These are phyloP conservation scores for Ophioninae sp. DNA, from an alignment of 2,888 invertebrate species.

Conservation along the genomic window DNA sequence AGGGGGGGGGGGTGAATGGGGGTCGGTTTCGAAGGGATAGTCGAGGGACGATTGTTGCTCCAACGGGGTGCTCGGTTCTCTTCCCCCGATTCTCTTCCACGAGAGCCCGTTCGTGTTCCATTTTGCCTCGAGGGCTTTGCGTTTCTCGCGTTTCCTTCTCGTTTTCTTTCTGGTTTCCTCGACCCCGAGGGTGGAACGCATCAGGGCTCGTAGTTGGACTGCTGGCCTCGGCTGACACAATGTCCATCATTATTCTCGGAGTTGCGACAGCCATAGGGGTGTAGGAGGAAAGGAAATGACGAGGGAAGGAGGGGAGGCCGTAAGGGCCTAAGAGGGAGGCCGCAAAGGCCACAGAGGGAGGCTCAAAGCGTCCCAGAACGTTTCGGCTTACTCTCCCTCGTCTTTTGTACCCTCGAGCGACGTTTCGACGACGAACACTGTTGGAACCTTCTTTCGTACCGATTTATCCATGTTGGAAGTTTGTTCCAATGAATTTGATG, in stretches of 20 bases:
- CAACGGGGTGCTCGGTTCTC: too few species aligned
- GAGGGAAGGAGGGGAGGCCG: not conserved
- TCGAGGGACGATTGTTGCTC: too few species aligned
- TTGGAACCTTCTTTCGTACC: too few species aligned
- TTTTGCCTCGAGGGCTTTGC: constrained; percentile 25
- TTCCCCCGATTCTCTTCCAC: too few species aligned
- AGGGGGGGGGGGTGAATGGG: constrained; percentile 51
- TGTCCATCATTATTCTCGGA: constrained; percentile 59
- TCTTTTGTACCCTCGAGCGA: constrained; percentile 25
- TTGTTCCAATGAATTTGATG: too few species aligned
- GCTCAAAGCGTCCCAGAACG: constrained; percentile 8
- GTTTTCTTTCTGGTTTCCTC: constrained; percentile 28
- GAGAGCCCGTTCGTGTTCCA: not conserved
- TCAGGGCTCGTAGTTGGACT: not conserved
- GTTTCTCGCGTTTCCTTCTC: constrained; percentile 18
- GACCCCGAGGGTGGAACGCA: constrained; percentile 33
- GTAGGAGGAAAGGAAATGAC: constrained; percentile 1
- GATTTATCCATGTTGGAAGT: too few species aligned
- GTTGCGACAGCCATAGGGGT: constrained; percentile 22
- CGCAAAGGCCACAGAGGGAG: not conserved
- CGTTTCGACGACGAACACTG: not conserved
- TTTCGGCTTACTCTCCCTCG: constrained; percentile 35
- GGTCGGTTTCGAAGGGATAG: too few species aligned
- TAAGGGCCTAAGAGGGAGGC: too few species aligned
- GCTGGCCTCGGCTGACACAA: constrained; percentile 57